Percentiles rank a stretch among this genome's conserved stretches.
phyloP scores from a whole-genome alignment of 2,888 invertebrate species.

The Drosophila putrida region DNA sequence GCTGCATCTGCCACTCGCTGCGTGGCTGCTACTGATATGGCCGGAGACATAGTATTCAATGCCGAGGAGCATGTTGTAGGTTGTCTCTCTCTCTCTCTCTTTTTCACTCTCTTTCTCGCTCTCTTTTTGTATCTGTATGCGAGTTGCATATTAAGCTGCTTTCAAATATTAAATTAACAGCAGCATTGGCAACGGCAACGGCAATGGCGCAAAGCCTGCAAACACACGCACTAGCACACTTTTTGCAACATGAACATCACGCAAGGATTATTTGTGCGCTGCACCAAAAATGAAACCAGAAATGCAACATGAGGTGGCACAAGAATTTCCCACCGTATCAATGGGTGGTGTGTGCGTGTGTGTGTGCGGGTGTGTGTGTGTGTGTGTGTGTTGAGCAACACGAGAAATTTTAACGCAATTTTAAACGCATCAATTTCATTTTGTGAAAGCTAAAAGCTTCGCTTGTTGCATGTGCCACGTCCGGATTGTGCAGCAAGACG shows the following conservation, averaged over 20 bases:
- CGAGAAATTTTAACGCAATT: constrained; percentile 74
- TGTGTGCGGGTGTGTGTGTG: constrained; percentile 8
- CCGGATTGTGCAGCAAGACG: constrained; percentile 60
- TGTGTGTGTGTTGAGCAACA: constrained; percentile 39
- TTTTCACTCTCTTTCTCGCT: not conserved
- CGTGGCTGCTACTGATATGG: constrained; percentile 56
- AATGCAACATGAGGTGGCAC: constrained; percentile 37
- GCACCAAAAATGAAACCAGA: constrained; percentile 46
- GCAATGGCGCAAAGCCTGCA: constrained; percentile 47
- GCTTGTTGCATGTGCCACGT: constrained; percentile 67
- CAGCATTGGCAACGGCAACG: constrained; percentile 43
- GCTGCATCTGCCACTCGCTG: constrained; percentile 42
- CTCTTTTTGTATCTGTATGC: constrained; percentile 36
- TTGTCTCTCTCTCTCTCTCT: constrained; percentile 14
- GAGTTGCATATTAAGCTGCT: constrained; percentile 77
- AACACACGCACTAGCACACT: not conserved
- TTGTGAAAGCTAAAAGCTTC: constrained; percentile 71
- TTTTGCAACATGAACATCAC: constrained; percentile 26
- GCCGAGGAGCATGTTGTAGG: constrained; percentile 49
- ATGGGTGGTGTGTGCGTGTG: constrained; percentile 9
- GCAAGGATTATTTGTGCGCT: constrained; percentile 65
- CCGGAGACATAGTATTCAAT: constrained; percentile 27
- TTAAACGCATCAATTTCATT: constrained; percentile 81
- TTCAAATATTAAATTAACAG: constrained; percentile 81
- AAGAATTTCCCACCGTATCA: constrained; percentile 26